Base-by-base conservation (phyloP, 1,140 invertebrate species). In the Mesaphorura yosii region DNA sequence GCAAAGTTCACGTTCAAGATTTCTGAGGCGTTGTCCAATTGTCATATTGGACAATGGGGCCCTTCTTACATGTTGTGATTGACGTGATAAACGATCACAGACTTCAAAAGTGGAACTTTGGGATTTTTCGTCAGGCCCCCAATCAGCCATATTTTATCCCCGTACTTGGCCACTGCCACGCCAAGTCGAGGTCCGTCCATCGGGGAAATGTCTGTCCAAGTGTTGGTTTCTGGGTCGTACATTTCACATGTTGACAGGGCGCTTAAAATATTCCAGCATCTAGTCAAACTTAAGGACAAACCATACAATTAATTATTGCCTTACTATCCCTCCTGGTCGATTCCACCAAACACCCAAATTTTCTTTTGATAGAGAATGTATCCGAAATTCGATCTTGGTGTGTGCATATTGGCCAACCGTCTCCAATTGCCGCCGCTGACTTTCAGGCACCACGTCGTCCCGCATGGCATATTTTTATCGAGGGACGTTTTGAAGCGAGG, bases 311-410 rank as follows among this genome's bases (percentile, higher is more conserved):
- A 12, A 26, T 41, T 41, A 7, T 41, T 41, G 7, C 7, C 40
- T 10, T 46, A 46, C 44, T 12, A 14, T 27, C 19, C 44, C 15
- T 31, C 20, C 15, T 31, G 3, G 20, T 31, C 46, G 7, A 48
- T 10, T 15, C 46, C 46, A 17, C 46, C 46, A 22, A 48, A 48
- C 10, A 48, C 46, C 19, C 6, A 48, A n/a, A 48, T 48, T 31
- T 31, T 48, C 10, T 22, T 22, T 19, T 31, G 3, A n/a, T 15
- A n/a, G 17, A 22, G 7, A 3, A 31, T 31, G 23, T 48, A 48
- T 15, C 46, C 46, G 29, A 48, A 48, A 26, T 48, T 26, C 7
- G 25, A 17, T 31, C 46, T 5, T n/a, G 46, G 5, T 15, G 28
- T 31, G 6, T 12, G 31, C 46, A 48, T 48, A 4, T 10, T 3